Conservation (phyloP, 2,797 vertebrate species). For the Chaunax sp. region DNA sequence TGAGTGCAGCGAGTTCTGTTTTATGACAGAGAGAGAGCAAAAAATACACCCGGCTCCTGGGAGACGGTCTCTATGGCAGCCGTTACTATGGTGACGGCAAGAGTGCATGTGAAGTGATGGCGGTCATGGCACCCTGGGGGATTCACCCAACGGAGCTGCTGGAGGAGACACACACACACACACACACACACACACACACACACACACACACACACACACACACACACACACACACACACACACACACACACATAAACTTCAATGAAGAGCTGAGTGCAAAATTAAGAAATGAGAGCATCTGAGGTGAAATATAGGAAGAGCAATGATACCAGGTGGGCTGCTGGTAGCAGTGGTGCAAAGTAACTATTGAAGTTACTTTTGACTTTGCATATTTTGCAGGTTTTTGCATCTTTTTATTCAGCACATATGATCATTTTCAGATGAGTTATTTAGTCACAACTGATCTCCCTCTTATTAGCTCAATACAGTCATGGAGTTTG, state of each 20-base stretch:
- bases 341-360: no score
- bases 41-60: constrained; percentile 77
- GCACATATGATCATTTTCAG: no score
- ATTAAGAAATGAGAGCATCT: constrained; percentile 13
- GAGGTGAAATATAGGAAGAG: constrained; percentile 18
- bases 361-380: no score
- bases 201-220: no score
- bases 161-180: constrained; percentile 24
- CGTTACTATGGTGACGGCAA: constrained; percentile 74
- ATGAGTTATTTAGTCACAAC: no score
- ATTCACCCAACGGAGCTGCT: constrained; percentile 68
- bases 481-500: no score
- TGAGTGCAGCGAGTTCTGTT: constrained; percentile 75
- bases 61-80: constrained; percentile 83
- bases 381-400: no score
- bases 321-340: neutral
- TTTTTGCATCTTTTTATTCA: no score
- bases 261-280: constrained; percentile 26
- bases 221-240: no score
- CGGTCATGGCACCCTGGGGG: constrained; percentile 69
- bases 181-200: no score
- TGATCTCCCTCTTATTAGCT: no score
- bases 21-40: constrained; percentile 70
- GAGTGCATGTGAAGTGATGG: constrained; percentile 77
- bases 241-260: neutral